These are phyloP conservation scores for Oligia latruncula DNA, from an alignment of 2,888 invertebrate genomes.

Conservation along the genomic window DNA sequence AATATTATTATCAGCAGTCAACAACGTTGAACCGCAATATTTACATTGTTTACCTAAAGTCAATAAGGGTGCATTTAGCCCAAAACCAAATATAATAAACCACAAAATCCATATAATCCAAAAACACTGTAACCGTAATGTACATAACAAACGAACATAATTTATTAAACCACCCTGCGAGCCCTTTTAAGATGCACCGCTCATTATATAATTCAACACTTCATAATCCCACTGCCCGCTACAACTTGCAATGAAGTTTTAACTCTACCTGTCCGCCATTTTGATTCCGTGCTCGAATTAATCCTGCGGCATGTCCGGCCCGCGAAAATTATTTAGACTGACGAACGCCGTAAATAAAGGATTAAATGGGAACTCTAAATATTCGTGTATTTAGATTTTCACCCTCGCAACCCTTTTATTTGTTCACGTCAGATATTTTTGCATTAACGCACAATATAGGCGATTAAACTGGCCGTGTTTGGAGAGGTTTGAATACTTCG, in stretches of 20 bases:
- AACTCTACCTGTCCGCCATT: constrained; percentile 78
- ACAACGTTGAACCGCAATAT: constrained; percentile 16
- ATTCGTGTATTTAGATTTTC: constrained; percentile 84
- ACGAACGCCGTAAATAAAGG: constrained; percentile 83
- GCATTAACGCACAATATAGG: constrained; percentile 76
- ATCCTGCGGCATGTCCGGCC: constrained; percentile 82
- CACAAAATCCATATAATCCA: constrained; percentile 30
- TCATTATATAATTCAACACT: constrained; percentile 74
- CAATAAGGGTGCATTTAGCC: constrained; percentile 29
- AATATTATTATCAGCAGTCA: not conserved
- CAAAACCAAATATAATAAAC: constrained; percentile 35
- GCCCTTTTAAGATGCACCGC: constrained; percentile 67
- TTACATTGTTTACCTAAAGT: constrained; percentile 8
- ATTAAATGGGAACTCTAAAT: constrained; percentile 82
- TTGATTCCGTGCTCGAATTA: constrained; percentile 83
- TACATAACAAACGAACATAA: constrained; percentile 55
- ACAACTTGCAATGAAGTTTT: constrained; percentile 76
- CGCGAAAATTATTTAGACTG: constrained; percentile 84
- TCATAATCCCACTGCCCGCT: constrained; percentile 77
- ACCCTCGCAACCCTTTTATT: constrained; percentile 79
- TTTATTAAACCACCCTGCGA: constrained; percentile 60
- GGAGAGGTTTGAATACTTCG: constrained; percentile 64
- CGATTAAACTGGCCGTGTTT: constrained; percentile 73
- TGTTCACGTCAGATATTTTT: constrained; percentile 76
- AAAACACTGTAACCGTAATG: constrained; percentile 46